Evolutionary conservation across 2,113 vertebrate genomes (phyloP), one percentile per base, ranked within the genome.

Genomic region (Tichodroma muraria): DNA sequence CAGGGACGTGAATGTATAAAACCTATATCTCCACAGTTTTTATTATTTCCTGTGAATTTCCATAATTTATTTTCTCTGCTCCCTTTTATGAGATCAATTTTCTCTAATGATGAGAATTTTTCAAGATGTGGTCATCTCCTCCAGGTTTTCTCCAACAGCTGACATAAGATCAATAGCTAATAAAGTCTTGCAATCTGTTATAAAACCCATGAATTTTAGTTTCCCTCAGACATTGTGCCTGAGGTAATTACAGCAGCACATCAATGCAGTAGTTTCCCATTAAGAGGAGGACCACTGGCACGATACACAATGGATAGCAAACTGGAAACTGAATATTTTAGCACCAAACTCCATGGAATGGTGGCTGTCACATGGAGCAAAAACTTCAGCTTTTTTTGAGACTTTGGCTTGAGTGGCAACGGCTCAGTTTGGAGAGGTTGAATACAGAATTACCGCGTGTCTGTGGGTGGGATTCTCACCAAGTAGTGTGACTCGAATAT

Each of bases 21-120:
- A 40, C 11, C 27, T 2, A 0, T 28, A 27, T 30, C 25, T 69
- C 53, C 8, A 21, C 23, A 0, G 0, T 25, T 78, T 73, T 78
- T 73, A 80, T 40, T 93, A 27, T 88, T 68, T 49, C 10, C 27
- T 18, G 2, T 11, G 2, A 52, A 30, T 25, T 57, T 8, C 44
- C 7, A 22, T 75, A 1, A 23, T 37, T 81, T 69, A 14, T 83
- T 59, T 85, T 76, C 75, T 80, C 68, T 73, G 10, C 11, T 86
- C 6, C 1, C 15, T 80, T 70, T 75, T 44, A 40, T 28, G 50
- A 5, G 3, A 13, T 40, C 6, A 7, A 4, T 61, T 92, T 87
- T 75, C 21, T 64, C 44, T 53, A 31, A 53, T 28, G 19, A 20
- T 77, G 25, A 52, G 38, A 20, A 72, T 42, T 76, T 70, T 84